phyloP scores from a whole-genome alignment of 2,113 vertebrate genomes.

The Calyptomena viridis region DNA sequence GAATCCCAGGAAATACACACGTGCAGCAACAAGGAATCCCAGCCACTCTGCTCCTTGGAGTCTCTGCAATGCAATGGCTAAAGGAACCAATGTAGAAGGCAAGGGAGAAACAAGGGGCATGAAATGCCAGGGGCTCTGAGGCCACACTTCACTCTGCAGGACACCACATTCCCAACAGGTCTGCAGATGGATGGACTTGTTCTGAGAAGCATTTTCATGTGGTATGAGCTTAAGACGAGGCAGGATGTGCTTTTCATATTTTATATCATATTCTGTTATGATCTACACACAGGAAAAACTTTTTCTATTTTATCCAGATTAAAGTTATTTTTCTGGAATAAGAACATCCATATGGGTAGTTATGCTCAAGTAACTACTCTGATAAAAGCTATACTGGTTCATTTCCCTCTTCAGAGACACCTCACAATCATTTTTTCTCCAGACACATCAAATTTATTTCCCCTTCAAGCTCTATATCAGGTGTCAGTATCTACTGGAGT shows the following conservation, averaged over 20 bases:
- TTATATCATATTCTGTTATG: not conserved
- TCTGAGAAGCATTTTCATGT: not conserved
- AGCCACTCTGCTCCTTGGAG: not conserved
- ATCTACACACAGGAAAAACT: not conserved
- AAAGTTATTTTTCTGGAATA: not conserved
- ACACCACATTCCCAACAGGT: fast-evolving
- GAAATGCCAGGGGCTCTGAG: not conserved
- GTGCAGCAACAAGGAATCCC: not conserved
- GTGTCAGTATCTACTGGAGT: not conserved
- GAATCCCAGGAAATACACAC: not conserved
- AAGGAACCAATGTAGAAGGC: not conserved
- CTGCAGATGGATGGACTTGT: not conserved
- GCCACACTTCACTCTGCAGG: not conserved
- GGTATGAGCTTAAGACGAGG: not conserved
- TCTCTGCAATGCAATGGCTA: not conserved
- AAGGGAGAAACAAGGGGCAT: not conserved
- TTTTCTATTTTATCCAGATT: not conserved
- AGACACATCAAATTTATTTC: not conserved
- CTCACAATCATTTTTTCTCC: not conserved
- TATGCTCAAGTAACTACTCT: not conserved
- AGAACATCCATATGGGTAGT: not conserved
- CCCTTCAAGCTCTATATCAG: not conserved
- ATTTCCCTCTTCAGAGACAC: not conserved
- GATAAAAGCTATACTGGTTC: not conserved
- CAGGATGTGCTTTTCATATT: fast-evolving